These are phyloP conservation scores for Myotis davidii DNA, from an alignment of 2,113 vertebrate species.

Conservation along the genomic window DNA sequence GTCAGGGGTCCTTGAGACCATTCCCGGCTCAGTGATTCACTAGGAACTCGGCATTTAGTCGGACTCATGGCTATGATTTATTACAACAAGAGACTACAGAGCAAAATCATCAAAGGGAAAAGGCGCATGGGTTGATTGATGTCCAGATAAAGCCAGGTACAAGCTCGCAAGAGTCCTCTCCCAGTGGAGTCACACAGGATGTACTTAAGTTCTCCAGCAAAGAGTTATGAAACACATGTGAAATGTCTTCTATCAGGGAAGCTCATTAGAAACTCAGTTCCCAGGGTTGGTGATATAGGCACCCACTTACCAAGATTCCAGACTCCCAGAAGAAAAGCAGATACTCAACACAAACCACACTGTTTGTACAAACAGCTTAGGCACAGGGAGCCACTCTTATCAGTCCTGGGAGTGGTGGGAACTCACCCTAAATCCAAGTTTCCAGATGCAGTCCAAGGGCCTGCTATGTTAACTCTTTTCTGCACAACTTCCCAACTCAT, in stretches of 20 bases:
- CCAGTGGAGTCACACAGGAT: constrained; percentile 20
- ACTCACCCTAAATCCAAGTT: constrained; percentile 48
- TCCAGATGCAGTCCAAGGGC: constrained; percentile 28
- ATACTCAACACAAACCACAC: constrained; percentile 28
- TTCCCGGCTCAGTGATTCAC: background rate
- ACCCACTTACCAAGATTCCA: constrained; percentile 50
- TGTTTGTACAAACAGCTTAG: constrained; percentile 59
- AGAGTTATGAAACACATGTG: background rate
- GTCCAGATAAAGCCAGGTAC: constrained; percentile 1
- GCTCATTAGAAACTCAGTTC: constrained; percentile 55
- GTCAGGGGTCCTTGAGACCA: background rate
- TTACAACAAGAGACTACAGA: background rate
- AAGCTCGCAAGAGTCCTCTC: constrained; percentile 18
- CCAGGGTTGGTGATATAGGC: background rate
- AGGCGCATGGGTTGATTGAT: background rate
- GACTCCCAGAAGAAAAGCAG: constrained; percentile 56
- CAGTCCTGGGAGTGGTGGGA: constrained; percentile 30
- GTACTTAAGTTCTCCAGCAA: constrained; percentile 31
- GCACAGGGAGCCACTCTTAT: constrained; percentile 34
- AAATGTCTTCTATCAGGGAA: constrained; percentile 51
- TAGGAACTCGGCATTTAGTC: background rate
- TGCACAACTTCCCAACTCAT: constrained; percentile 44
- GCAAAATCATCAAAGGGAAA: constrained; percentile 35
- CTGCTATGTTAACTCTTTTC: constrained; percentile 52
- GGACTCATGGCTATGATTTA: constrained; percentile 21